Percentiles rank a stretch among this genome's conserved stretches.
phyloP scores from a whole-genome alignment of 2,113 vertebrate genomes.

The Emydocephalus ijimae region DNA sequence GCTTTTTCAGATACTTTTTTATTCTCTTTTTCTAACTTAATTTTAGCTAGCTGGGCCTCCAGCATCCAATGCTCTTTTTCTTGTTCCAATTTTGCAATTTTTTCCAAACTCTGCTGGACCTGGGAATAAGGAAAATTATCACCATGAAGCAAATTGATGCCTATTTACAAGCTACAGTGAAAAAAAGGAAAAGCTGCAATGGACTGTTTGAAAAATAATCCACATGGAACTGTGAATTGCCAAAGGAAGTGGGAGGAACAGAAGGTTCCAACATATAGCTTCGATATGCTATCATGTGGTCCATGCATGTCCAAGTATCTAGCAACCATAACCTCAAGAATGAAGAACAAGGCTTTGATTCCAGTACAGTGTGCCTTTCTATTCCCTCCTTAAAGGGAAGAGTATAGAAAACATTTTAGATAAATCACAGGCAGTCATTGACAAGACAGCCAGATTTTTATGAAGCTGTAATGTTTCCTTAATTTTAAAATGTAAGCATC shows the following conservation, averaged over 20 bases:
- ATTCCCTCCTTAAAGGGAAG: background rate
- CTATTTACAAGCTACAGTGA: background rate
- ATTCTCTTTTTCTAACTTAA: slow-evolving; percentile 93
- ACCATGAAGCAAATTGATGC: slow-evolving; percentile 13
- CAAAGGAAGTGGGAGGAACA: background rate
- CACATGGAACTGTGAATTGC: background rate
- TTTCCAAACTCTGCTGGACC: slow-evolving; percentile 96
- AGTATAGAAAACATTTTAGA: background rate
- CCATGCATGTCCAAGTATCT: background rate
- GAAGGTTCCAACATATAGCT: background rate
- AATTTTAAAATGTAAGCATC: slow-evolving; percentile 5
- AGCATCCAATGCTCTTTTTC: slow-evolving; percentile 99
- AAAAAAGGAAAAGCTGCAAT: background rate
- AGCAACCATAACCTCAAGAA: background rate
- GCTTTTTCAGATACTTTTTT: slow-evolving; percentile 81
- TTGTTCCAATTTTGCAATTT: slow-evolving; percentile 94
- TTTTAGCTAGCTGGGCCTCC: slow-evolving; percentile 93
- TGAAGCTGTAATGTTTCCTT: background rate
- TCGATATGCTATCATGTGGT: background rate
- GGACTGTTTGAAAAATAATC: slow-evolving; percentile 10
- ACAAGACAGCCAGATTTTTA: background rate
- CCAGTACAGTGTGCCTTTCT: background rate
- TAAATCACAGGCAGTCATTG: background rate
- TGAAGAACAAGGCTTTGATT: background rate
- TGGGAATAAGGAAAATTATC: slow-evolving; percentile 57